Evolutionary conservation across 2,888 invertebrate genomes (phyloP).

Genomic region (Plebejus argus): DNA sequence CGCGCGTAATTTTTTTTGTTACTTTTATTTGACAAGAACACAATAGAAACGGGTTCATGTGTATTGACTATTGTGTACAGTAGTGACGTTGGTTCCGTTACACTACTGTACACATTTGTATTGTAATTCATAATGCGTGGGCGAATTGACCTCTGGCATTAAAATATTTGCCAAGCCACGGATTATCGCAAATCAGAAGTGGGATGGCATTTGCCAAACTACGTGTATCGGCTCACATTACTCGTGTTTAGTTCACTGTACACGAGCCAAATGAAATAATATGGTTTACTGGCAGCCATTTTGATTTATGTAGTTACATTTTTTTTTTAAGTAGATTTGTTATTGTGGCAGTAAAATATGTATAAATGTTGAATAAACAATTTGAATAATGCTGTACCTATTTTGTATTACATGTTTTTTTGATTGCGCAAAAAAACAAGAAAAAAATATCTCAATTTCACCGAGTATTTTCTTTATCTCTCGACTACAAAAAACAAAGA

Average conservation of each 20-base stretch:
- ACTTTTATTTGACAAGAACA: too few species aligned
- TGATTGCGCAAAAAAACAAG: too few species aligned
- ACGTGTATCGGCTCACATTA: background rate
- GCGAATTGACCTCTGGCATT: background rate
- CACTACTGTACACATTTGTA: too few species aligned
- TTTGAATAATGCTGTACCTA: background rate
- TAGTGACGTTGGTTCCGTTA: too few species aligned
- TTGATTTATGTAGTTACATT: conserved; percentile 1
- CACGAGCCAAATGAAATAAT: conserved; percentile 14
- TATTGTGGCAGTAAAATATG: background rate
- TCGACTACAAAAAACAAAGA: background rate
- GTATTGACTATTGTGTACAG: too few species aligned
- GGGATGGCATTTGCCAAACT: conserved; percentile 6
- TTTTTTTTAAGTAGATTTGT: background rate
- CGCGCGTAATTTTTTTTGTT: too few species aligned
- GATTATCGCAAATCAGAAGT: conserved; percentile 15
- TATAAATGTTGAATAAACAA: background rate
- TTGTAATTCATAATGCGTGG: background rate
- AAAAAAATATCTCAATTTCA: background rate
- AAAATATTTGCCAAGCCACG: conserved; percentile 18
- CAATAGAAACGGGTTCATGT: too few species aligned
- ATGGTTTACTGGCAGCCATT: background rate
- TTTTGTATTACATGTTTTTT: background rate
- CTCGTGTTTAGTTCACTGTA: background rate
- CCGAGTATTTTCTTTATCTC: background rate